Evolutionary conservation across 2,888 invertebrate genomes (phyloP).

Genomic region (Drosophila algonquin): DNA sequence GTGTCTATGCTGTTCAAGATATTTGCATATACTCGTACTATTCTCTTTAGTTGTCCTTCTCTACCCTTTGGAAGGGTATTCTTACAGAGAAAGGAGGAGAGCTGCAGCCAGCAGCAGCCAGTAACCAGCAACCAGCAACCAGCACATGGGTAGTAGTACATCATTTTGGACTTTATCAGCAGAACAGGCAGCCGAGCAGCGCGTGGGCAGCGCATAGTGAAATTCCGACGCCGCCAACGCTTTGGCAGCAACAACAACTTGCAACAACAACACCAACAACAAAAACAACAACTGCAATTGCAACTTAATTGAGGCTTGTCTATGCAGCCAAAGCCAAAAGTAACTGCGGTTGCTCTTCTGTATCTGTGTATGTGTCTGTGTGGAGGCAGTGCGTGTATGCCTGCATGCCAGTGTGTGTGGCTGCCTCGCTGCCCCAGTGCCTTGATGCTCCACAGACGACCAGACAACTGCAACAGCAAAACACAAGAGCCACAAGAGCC

Average conservation of each 20-base stretch:
- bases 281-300: conserved; percentile 68
- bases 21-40: no score
- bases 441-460: conserved; percentile 81
- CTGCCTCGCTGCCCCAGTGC: conserved; percentile 83
- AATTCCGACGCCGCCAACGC: conserved; percentile 54
- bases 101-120: conserved; percentile 25
- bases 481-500: conserved; percentile 52
- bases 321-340: conserved; percentile 59
- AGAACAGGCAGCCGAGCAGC: conserved; percentile 38
- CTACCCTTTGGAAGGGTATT: neutral
- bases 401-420: conserved; percentile 16
- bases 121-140: conserved; percentile 46
- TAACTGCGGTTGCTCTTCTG: conserved; percentile 70
- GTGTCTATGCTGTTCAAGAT: neutral
- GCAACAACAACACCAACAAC: conserved; percentile 33
- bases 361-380: neutral
- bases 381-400: neutral
- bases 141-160: conserved; percentile 71
- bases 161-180: conserved; percentile 80
- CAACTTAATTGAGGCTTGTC: conserved; percentile 80
- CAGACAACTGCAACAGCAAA: conserved; percentile 48
- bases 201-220: conserved; percentile 47
- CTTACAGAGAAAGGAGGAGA: conserved; percentile 12
- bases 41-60: no score
- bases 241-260: conserved; percentile 44